phyloP scores from a whole-genome alignment of 2,113 vertebrate species.

The Lagopus muta region DNA sequence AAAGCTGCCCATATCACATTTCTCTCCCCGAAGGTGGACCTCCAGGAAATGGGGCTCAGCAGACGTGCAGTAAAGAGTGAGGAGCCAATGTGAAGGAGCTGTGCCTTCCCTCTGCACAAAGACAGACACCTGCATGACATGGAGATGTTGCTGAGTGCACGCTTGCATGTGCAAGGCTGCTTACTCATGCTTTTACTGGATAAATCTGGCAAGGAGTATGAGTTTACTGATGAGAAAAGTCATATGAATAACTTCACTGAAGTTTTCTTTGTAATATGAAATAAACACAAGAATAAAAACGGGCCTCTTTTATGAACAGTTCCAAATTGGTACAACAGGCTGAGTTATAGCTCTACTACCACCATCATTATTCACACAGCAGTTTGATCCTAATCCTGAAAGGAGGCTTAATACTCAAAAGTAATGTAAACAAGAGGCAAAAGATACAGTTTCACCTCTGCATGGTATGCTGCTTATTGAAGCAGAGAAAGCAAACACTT shows the following conservation, averaged over 20 bases:
- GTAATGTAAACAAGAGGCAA: background rate
- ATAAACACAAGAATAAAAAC: background rate
- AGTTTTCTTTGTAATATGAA: background rate
- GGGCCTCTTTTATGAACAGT: background rate
- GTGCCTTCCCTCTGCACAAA: background rate
- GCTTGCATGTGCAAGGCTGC: background rate
- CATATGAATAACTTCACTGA: background rate
- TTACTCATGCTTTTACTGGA: background rate
- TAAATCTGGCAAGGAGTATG: background rate
- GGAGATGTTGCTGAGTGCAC: background rate
- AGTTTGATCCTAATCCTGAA: background rate
- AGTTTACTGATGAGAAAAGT: background rate
- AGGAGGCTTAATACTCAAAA: background rate
- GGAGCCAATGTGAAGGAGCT: background rate
- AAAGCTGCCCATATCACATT: slow-evolving; percentile 4
- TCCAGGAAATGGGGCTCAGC: background rate
- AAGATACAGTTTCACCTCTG: background rate
- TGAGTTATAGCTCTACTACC: background rate
- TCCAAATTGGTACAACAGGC: background rate
- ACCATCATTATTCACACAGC: background rate
- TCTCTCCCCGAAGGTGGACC: background rate
- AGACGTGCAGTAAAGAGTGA: background rate
- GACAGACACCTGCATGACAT: background rate
- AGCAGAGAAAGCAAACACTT: background rate
- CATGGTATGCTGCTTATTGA: background rate